Conservation (phyloP, 2,797 vertebrate species). For the Centropyge bicolor region DNA sequence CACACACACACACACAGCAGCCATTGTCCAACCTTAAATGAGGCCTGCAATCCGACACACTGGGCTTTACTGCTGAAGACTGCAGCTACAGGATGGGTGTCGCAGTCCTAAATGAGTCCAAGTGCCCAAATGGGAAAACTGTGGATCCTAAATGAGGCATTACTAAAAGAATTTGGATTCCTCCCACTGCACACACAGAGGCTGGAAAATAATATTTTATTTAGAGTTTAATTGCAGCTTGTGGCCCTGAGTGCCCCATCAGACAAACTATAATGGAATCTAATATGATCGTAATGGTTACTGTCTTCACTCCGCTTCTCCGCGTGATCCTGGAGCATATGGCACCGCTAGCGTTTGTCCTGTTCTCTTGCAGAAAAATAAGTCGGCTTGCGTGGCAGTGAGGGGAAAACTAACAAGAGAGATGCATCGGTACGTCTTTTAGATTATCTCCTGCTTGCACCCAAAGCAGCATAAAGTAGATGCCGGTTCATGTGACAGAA, state of each 20-base stretch:
- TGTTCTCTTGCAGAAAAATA: conserved; percentile 33
- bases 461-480: conserved; percentile 5
- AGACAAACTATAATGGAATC: conserved; percentile 78
- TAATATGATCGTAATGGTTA: conserved; percentile 81
- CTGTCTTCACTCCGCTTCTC: conserved; percentile 65
- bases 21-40: conserved; percentile 69
- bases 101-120: conserved; percentile 72
- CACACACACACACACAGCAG: background rate
- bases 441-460: conserved; percentile 19
- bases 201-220: conserved; percentile 83
- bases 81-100: conserved; percentile 66
- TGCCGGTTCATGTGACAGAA: background rate
- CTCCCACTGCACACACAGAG: conserved; percentile 68
- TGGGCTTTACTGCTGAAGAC: conserved; percentile 64
- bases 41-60: conserved; percentile 66
- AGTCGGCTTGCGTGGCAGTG: background rate
- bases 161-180: conserved; percentile 79
- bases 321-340: conserved; percentile 56
- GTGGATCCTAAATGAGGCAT: conserved; percentile 80
- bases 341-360: conserved; percentile 36
- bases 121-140: conserved; percentile 71
- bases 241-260: conserved; percentile 78
- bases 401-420: conserved; percentile 37
- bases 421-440: conserved; percentile 30
- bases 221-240: conserved; percentile 83